Evolutionary conservation across 2,888 invertebrate species (phyloP).

Genomic region (Zaprionus bogoriensis): DNA sequence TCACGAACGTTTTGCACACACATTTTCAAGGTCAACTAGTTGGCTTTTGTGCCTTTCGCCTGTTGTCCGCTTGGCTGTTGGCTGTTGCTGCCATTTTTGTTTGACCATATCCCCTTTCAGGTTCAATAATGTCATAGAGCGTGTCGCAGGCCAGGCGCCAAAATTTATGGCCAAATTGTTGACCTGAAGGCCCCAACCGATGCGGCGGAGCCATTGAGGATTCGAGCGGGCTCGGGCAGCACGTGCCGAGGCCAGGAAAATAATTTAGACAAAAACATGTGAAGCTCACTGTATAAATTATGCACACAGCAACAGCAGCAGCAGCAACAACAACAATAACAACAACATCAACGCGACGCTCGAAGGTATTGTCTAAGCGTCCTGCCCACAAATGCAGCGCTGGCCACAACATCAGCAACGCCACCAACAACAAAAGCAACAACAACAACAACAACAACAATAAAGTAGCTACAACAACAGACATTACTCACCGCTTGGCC

Average conservation of each 20-base stretch:
- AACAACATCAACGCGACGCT: constrained; percentile 32
- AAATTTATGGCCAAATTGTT: constrained; percentile 71
- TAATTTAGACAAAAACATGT: constrained; percentile 74
- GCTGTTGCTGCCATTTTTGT: constrained; percentile 39
- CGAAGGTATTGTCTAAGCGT: constrained; percentile 70
- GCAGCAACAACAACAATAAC: constrained; percentile 29
- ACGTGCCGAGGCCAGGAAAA: constrained; percentile 64
- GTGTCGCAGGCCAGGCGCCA: constrained; percentile 71
- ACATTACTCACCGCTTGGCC: constrained; percentile 72
- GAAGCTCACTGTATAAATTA: constrained; percentile 68
- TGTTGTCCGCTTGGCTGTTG: neutral
- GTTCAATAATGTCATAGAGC: constrained; percentile 74
- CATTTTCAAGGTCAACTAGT: constrained; percentile 59
- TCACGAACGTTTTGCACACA: constrained; percentile 6
- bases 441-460: neutral
- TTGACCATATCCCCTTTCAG: constrained; percentile 63
- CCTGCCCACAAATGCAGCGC: constrained; percentile 61
- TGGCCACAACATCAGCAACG: constrained; percentile 36
- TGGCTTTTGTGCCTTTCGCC: constrained; percentile 46
- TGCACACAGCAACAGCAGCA: constrained; percentile 49
- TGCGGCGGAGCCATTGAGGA: constrained; percentile 38
- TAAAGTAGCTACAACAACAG: constrained; percentile 20
- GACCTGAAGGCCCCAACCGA: constrained; percentile 58
- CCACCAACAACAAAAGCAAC: constrained; percentile 22
- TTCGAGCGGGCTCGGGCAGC: constrained; percentile 33